phyloP scores from a whole-genome alignment of 23 tunicate genomes.

The Oikopleura dioica region DNA sequence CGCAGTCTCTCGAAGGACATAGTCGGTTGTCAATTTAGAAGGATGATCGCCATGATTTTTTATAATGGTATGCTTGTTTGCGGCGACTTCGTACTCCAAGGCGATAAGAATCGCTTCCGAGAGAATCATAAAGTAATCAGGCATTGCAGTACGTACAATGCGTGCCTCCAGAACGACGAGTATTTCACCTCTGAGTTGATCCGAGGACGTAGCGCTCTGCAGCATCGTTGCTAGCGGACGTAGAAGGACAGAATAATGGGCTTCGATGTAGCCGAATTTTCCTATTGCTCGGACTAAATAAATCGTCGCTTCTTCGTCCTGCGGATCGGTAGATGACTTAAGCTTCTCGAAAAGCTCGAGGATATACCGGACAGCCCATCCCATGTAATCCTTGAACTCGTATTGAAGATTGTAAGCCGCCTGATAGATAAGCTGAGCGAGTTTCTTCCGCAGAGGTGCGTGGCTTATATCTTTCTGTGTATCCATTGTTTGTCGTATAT shows the following conservation, averaged over 20 bases:
- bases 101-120: not conserved
- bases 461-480: not conserved
- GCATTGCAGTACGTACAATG: not conserved
- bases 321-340: too few species aligned
- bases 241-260: not conserved
- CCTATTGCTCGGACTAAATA: not conserved
- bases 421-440: not conserved
- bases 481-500: not conserved
- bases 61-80: too few species aligned
- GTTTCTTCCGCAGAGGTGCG: not conserved
- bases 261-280: not conserved
- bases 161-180: not conserved
- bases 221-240: not conserved
- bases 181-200: not conserved
- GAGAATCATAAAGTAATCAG: not conserved
- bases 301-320: too few species aligned
- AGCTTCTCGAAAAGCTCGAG: too few species aligned
- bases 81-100: not conserved
- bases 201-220: not conserved
- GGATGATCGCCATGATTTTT: too few species aligned
- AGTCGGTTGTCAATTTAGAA: too few species aligned
- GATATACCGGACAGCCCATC: not conserved
- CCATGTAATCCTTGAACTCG: not conserved
- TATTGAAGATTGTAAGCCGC: not conserved
- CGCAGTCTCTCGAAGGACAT: too few species aligned